Conservation (phyloP, 2,113 vertebrate species). For the Plotosus lineatus region DNA sequence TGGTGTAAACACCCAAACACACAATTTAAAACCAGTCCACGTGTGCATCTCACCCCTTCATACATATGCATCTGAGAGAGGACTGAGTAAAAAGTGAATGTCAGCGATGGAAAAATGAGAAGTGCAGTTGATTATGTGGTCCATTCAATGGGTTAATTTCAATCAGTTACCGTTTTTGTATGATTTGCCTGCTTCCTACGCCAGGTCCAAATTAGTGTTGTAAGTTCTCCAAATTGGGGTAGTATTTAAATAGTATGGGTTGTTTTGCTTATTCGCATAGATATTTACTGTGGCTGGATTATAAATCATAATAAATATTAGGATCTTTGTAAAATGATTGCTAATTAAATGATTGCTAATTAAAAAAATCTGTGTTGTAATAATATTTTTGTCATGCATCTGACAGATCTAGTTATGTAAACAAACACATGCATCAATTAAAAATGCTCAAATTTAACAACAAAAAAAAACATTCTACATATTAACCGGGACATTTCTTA, state of each 20-base stretch:
- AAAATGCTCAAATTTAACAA: not conserved
- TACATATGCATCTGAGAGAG: not conserved
- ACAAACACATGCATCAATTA: not conserved
- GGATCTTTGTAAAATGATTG: not conserved
- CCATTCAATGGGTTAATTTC: not conserved
- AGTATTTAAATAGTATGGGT: not conserved
- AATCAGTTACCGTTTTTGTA: not conserved
- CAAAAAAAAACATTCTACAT: not conserved
- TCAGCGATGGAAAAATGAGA: not conserved
- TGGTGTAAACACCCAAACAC: not conserved
- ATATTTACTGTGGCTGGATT: no score
- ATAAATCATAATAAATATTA: not conserved
- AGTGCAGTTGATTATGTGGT: not conserved
- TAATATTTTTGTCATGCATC: not conserved
- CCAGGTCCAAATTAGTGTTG: not conserved
- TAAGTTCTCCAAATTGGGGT: not conserved
- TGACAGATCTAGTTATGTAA: not conserved
- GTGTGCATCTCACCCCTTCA: not conserved
- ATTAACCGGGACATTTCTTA: not conserved
- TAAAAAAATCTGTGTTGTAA: not conserved
- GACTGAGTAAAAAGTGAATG: not conserved
- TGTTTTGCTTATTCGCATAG: not conserved
- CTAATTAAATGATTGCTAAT: no score
- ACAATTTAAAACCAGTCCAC: not conserved
- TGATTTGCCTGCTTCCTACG: not conserved